These are phyloP conservation scores for Syngnathoides biaculeatus DNA, from an alignment of 2,113 vertebrate genomes.

Conservation along the genomic window DNA sequence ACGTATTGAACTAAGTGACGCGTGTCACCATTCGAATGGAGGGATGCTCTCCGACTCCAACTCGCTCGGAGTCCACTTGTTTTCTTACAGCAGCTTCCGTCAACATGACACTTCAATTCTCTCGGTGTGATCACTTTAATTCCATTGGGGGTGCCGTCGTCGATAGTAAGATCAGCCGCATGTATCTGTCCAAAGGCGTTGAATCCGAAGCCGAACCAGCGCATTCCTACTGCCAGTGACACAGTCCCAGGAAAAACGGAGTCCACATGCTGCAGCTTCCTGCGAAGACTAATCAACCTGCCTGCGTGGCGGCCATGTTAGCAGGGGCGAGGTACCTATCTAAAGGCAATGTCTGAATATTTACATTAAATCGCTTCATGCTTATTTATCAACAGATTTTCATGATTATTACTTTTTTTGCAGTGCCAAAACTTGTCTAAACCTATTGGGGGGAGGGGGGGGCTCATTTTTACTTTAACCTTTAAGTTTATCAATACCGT, in stretches of 20 bases:
- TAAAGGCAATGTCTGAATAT: too few species aligned
- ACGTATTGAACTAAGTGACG: not conserved
- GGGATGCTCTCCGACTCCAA: constrained; percentile 66
- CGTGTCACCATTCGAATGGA: constrained; percentile 43
- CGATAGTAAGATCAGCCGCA: not conserved
- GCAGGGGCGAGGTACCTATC: too few species aligned
- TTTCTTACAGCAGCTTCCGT: not conserved
- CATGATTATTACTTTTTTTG: too few species aligned
- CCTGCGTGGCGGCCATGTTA: too few species aligned
- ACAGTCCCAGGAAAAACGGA: too few species aligned
- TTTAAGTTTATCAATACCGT: too few species aligned
- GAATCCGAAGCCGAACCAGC: constrained; percentile 83
- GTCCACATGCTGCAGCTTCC: not conserved
- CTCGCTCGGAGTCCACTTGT: constrained; percentile 42
- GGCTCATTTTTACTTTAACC: too few species aligned
- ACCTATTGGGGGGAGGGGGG: too few species aligned
- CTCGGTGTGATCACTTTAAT: constrained; percentile 51
- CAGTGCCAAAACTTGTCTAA: too few species aligned
- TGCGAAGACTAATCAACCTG: not conserved
- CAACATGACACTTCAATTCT: constrained; percentile 14
- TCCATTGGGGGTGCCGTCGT: not conserved
- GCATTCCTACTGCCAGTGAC: constrained; percentile 38
- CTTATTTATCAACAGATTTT: too few species aligned
- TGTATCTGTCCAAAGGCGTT: constrained; percentile 77
- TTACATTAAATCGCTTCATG: too few species aligned